A percentile compares a stretch with the other conserved stretches of the same genome.
Evolutionary conservation across 2,888 invertebrate species (phyloP).

Genomic region (Ormyrus pomaceus): DNA sequence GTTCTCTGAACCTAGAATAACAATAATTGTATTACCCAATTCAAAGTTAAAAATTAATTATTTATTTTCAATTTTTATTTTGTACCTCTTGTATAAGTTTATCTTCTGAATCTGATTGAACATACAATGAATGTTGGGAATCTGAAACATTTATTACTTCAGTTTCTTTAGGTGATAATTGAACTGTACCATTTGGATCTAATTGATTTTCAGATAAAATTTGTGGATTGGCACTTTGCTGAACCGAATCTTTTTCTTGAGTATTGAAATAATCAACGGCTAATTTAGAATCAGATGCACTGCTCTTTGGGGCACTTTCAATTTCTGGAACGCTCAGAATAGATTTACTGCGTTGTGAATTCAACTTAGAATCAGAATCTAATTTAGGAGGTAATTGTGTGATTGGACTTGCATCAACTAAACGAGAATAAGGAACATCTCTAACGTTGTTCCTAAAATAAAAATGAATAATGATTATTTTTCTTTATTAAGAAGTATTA

Average conservation of each 20-base stretch:
- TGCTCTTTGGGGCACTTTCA: slow-evolving; percentile 84
- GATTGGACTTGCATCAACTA: slow-evolving; percentile 82
- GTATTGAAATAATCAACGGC: slow-evolving; percentile 85
- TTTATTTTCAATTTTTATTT: neutral
- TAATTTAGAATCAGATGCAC: slow-evolving; percentile 90
- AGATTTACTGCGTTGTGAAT: slow-evolving; percentile 77
- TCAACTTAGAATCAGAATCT: slow-evolving; percentile 84
- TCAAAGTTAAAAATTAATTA: slow-evolving; percentile 1
- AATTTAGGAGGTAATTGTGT: slow-evolving; percentile 79
- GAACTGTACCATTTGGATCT: slow-evolving; percentile 68
- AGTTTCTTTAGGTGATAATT: slow-evolving; percentile 76
- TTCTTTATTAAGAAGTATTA: too few species aligned
- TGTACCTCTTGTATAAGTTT: slow-evolving; percentile 78
- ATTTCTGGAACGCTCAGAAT: slow-evolving; percentile 76
- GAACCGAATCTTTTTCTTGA: slow-evolving; percentile 67
- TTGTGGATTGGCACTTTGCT: slow-evolving; percentile 68
- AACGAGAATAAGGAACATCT: slow-evolving; percentile 88
- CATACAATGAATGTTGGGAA: slow-evolving; percentile 82
- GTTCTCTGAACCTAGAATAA: slow-evolving; percentile 83
- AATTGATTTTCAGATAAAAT: slow-evolving; percentile 67
- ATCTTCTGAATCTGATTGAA: slow-evolving; percentile 80
- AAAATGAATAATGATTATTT: neutral
- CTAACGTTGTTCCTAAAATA: slow-evolving; percentile 74
- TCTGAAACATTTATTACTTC: slow-evolving; percentile 80
- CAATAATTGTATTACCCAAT: neutral